Percentiles rank a stretch among this genome's conserved stretches.
phyloP scores from a whole-genome alignment of 2,888 invertebrate genomes.

The Cryptus armator region DNA sequence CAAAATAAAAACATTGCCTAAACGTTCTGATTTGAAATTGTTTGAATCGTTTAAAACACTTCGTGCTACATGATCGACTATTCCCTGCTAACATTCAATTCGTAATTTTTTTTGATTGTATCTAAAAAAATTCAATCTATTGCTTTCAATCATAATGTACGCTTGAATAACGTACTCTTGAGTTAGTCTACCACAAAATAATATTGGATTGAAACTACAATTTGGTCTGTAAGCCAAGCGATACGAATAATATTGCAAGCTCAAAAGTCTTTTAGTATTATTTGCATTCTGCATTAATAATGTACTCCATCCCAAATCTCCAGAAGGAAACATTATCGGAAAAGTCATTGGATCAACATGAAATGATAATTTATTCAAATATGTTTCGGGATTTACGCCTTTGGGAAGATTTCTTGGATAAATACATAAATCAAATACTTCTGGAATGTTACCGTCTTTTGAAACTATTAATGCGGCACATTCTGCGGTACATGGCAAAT shows the following conservation, averaged over 20 bases:
- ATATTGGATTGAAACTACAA: slow-evolving; percentile 22
- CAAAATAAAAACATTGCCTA: slow-evolving; percentile 29
- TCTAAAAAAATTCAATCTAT: slow-evolving; percentile 22
- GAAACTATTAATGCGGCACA: slow-evolving; percentile 47
- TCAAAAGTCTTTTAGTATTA: not conserved
- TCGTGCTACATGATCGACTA: slow-evolving; percentile 22
- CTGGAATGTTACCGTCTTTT: slow-evolving; percentile 5
- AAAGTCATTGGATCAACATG: slow-evolving; percentile 55
- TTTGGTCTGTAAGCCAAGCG: slow-evolving; percentile 31
- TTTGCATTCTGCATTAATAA: not conserved
- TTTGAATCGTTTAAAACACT: slow-evolving; percentile 18
- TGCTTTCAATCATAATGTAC: slow-evolving; percentile 22
- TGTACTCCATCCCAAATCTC: slow-evolving; percentile 49
- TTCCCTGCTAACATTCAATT: slow-evolving; percentile 37
- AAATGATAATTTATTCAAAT: slow-evolving; percentile 47
- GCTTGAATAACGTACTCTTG: slow-evolving; percentile 42
- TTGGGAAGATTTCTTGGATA: slow-evolving; percentile 23
- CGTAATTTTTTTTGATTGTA: slow-evolving; percentile 36
- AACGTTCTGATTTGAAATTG: slow-evolving; percentile 14
- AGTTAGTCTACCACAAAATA: slow-evolving; percentile 38
- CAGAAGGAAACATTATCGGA: slow-evolving; percentile 44
- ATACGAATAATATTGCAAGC: slow-evolving; percentile 45
- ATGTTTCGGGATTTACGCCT: not conserved
- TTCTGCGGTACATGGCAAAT: slow-evolving; percentile 31
- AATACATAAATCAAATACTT: slow-evolving; percentile 28